Percentiles rank a stretch among this genome's conserved stretches.
Conservation (phyloP, 1,140 invertebrate genomes). For the Drosophila ananassae region DNA sequence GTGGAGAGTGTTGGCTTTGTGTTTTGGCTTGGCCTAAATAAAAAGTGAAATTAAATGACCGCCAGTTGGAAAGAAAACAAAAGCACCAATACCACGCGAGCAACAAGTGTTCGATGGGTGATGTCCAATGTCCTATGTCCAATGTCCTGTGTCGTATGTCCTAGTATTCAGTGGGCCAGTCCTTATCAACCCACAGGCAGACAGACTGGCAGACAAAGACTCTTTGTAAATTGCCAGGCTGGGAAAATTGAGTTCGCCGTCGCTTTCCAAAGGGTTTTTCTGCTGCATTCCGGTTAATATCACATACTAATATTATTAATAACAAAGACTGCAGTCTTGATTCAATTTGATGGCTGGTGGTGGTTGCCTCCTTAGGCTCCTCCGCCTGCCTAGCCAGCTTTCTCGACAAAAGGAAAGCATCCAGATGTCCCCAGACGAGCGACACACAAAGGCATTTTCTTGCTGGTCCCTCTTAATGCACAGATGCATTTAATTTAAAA, state of each 20-base stretch:
- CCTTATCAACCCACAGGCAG: conserved; percentile 39
- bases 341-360: conserved; percentile 58
- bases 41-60: conserved; percentile 64
- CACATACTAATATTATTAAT: conserved; percentile 69
- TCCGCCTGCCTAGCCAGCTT: conserved; percentile 1
- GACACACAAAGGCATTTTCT: conserved; percentile 29
- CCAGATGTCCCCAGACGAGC: conserved; percentile 12
- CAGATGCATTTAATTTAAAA: conserved; percentile 44
- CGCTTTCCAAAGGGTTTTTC: conserved; percentile 38
- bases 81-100: not conserved
- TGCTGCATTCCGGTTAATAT: conserved; percentile 29
- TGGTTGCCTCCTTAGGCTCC: not conserved
- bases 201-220: conserved; percentile 18
- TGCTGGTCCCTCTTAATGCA: conserved; percentile 28
- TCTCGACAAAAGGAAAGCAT: conserved; percentile 26
- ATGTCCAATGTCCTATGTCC: not conserved
- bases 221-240: conserved; percentile 42
- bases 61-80: conserved; percentile 6
- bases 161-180: conserved; percentile 2
- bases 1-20: conserved; percentile 37
- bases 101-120: conserved; percentile 10
- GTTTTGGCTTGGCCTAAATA: conserved; percentile 52
- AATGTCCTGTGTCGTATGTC: not conserved
- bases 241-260: conserved; percentile 52
- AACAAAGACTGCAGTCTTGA: conserved; percentile 66